phyloP scores from a whole-genome alignment of 2,797 vertebrate species.

The Pelochelys cantorii region DNA sequence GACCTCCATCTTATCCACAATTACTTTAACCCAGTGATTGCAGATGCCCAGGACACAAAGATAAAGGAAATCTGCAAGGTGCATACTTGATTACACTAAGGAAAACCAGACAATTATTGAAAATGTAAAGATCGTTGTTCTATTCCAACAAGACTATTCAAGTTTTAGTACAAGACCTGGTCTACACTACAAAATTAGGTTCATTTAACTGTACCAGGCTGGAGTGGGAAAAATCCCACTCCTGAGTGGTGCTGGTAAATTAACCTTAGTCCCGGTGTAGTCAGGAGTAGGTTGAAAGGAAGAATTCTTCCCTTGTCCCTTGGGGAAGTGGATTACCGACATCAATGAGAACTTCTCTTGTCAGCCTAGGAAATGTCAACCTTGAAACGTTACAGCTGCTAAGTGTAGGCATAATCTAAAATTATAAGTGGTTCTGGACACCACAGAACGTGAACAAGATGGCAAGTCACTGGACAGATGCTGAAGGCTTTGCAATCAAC shows the following conservation, averaged over 20 bases:
- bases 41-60: neutral
- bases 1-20: neutral
- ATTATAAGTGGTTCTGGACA: neutral
- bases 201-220: neutral
- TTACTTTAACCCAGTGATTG: neutral
- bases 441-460: neutral
- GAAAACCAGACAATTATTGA: no score
- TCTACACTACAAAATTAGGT: neutral
- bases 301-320: neutral
- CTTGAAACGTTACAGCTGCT: neutral
- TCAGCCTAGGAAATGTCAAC: neutral
- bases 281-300: no score
- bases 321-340: neutral
- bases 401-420: no score
- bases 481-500: accelerated
- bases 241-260: no score
- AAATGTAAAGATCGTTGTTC: no score
- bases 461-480: neutral
- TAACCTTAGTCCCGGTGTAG: no score
- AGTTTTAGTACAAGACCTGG: neutral
- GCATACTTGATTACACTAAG: neutral
- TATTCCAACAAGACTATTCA: neutral
- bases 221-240: no score
- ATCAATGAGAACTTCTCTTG: neutral
- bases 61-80: neutral